phyloP scores from a whole-genome alignment of 2,797 vertebrate genomes.

The Hephaestus fuliginosus region DNA sequence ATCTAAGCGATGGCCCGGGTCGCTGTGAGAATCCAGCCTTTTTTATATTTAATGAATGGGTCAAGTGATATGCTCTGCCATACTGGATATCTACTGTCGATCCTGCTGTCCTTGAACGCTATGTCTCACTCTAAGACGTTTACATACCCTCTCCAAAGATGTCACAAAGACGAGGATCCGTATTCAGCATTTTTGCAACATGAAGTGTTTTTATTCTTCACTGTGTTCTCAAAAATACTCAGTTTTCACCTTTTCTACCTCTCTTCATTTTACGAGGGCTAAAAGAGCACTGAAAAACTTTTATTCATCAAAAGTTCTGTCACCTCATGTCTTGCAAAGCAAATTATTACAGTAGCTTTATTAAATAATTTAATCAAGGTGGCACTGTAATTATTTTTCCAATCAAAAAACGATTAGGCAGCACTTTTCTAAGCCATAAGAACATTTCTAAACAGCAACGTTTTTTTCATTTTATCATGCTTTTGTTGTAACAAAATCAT shows the following conservation, averaged over 20 bases:
- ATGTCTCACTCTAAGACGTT: conserved; percentile 1
- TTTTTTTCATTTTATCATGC: background rate
- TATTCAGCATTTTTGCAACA: background rate
- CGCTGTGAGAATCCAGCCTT: conserved; percentile 21
- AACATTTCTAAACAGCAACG: background rate
- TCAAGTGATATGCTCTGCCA: conserved; percentile 6
- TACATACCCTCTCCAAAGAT: background rate
- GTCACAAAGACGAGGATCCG: background rate
- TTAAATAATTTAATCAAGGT: background rate
- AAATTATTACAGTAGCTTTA: background rate
- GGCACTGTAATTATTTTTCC: background rate
- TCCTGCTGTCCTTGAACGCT: conserved; percentile 44
- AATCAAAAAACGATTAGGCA: background rate
- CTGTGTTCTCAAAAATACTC: no score
- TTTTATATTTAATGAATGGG: conserved; percentile 28
- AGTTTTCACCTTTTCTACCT: background rate
- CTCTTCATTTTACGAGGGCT: background rate
- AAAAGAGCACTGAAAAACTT: background rate
- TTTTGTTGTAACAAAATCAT: background rate
- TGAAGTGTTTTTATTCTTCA: background rate
- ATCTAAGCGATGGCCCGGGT: conserved; percentile 17
- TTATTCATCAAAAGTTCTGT: background rate
- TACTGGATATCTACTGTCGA: conserved; percentile 12
- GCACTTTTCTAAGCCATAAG: background rate
- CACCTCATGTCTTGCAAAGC: background rate